Evolutionary conservation across 92 coral and sea anemone genomes (phyloP), one percentile per base, ranked within the genome.

Genomic region (Plumapathes pennacea): DNA sequence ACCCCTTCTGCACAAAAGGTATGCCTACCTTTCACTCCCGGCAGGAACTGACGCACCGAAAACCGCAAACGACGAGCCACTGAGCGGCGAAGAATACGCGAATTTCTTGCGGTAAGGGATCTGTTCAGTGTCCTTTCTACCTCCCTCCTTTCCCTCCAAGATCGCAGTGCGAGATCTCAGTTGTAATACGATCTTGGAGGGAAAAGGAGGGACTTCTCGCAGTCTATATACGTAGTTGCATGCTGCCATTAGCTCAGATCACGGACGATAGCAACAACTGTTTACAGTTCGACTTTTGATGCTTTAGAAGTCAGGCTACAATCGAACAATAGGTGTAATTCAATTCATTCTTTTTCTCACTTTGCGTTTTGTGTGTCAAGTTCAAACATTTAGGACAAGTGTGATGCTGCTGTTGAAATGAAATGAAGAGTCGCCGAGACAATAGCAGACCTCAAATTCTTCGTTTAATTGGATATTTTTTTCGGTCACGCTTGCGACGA

Each of bases 81-180:
- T 40, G 5, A 80, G 68, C 20, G 97, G 96, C 18, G 97, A 91
- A 18, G 97, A 91, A 9, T 91, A 91, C 56, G 97, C 95, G 23
- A 84, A 71, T 57, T 91, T 91, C 57, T 69, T 91, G 27, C 77
- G 81, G 97, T 88, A 26, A 80, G 91, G 67, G 59, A 12, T 32
- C 25, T 50, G 46, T 30, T 18, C 55, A 49, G 78, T 45, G 42
- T 57, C 62, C 78, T 20, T 21, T 3, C 8, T 29, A 5, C n/a
- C 54, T n/a, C 46, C 5, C 3, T 17, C 17, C 38, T 18, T 43
- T 44, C 10, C 5, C n/a, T n/a, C n/a, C n/a, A n/a, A n/a, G n/a
- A n/a, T n/a, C n/a, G n/a, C n/a, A n/a, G n/a, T n/a, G n/a, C n/a
- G n/a, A n/a, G 38, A 14, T 24, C 36, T 50, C 15, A 38, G 27